These are phyloP conservation scores for Silurus glanis DNA, from an alignment of 2,113 vertebrate genomes.

Conservation along the genomic window DNA sequence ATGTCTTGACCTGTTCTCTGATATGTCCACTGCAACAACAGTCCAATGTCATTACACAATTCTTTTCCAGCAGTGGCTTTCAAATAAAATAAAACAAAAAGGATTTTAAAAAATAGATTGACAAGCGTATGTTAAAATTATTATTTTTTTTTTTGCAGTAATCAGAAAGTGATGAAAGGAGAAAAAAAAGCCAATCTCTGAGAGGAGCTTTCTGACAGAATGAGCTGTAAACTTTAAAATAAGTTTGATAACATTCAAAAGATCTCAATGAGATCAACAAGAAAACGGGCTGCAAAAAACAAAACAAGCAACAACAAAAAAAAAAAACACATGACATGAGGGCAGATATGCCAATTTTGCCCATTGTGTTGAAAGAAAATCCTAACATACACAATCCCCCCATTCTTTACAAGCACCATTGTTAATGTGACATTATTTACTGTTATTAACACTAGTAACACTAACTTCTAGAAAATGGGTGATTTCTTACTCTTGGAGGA, in stretches of 20 bases:
- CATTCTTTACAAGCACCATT: conserved; percentile 15
- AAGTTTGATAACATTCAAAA: conserved; percentile 83
- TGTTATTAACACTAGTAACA: conserved; percentile 30
- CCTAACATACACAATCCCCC: conserved; percentile 11
- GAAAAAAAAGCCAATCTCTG: conserved; percentile 27
- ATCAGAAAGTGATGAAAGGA: conserved; percentile 68
- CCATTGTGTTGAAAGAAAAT: conserved; percentile 46
- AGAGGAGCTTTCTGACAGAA: conserved; percentile 55
- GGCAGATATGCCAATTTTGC: conserved; percentile 48
- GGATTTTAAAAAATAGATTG: conserved; percentile 76
- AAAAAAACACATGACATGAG: conserved; percentile 38
- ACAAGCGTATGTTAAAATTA: conserved; percentile 53
- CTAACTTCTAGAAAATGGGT: conserved; percentile 29
- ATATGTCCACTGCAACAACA: conserved; percentile 79
- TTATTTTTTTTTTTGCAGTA: conserved; percentile 14
- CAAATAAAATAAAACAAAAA: conserved; percentile 76
- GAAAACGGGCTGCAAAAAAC: conserved; percentile 59
- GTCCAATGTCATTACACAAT: conserved; percentile 63
- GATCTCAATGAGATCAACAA: conserved; percentile 84
- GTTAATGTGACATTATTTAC: conserved; percentile 7
- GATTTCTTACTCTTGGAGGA: conserved; percentile 18
- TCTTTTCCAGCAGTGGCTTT: conserved; percentile 81
- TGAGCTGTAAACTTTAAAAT: conserved; percentile 84
- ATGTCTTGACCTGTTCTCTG: conserved; percentile 75
- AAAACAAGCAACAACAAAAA: neutral